Base-by-base conservation (phyloP, 2,888 invertebrate species). In the Mythimna pallens region DNA sequence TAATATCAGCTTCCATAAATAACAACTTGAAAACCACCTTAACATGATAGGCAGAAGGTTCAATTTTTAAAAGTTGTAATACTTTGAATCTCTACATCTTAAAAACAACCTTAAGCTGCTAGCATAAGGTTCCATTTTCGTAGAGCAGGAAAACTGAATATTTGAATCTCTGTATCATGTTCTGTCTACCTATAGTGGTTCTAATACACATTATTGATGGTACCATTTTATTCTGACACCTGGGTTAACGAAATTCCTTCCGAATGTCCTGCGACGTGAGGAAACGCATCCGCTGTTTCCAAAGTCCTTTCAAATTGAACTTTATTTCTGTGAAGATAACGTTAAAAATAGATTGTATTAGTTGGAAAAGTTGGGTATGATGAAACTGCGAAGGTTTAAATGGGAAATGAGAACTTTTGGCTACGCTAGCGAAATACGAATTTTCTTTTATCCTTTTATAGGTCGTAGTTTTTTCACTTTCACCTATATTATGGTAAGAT, bases 181-280 rank as follows among this genome's bases (percentile, higher is more conserved):
- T 10, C 70, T 70, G n/a, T 79, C 77, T 69, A 50, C 14, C 57
- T 71, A 79, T 43, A 73, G 22, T 73, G 72, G 83, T 66, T 22
- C 20, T 22, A 36, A 69, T 77, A 59, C 7, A 34, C 20, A 62
- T 83, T 76, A 76, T 72, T 68, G 66, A 77, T 65, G 10, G 3
- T 59, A 69, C 77, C 75, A 70, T 74, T 70, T 68, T 76, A 71
- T 34, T 59, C n/a, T 62, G 75, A 83, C 63, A 73, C 73, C 63
- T 69, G 59, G 70, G 59, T 75, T 72, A 74, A 75, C 62, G 65
- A 59, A 74, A 84, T 72, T 78, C 76, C 70, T 75, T 73, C 61
- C 64, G 55, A 74, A 73, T 65, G 61, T 67, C 61, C 20, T 54
- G 64, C 22, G 54, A 68, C 52, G n/a, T 59, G 70, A 68, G 71